Percentiles rank a stretch among this genome's conserved stretches.
These are phyloP conservation scores for Lepidocyrtinus sp. DNA, from an alignment of 2,888 invertebrate genomes.

Conservation along the genomic window DNA sequence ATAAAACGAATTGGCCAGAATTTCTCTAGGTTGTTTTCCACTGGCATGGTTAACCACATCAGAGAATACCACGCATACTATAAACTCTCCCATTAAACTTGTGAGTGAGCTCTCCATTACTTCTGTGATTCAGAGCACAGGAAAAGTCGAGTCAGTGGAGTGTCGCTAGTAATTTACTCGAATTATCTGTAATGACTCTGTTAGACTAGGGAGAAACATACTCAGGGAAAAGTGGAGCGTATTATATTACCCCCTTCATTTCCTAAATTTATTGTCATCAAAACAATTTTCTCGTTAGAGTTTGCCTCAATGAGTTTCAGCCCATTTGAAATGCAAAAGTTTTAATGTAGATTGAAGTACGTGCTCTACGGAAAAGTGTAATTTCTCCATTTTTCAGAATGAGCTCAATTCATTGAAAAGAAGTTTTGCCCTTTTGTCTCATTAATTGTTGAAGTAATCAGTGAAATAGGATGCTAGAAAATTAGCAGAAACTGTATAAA, in stretches of 20 bases:
- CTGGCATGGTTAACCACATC: slow-evolving; percentile 38
- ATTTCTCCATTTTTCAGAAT: background rate
- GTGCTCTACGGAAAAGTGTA: background rate
- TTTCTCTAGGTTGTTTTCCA: slow-evolving; percentile 31
- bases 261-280: slow-evolving; percentile 14
- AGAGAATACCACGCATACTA: background rate
- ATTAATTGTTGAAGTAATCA: slow-evolving; percentile 33
- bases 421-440: slow-evolving; percentile 31
- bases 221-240: background rate
- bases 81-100: slow-evolving; percentile 22
- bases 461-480: slow-evolving; percentile 34
- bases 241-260: slow-evolving; percentile 26
- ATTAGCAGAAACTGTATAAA: slow-evolving; percentile 21
- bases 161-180: slow-evolving; percentile 57
- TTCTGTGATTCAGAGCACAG: slow-evolving; percentile 3
- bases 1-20: slow-evolving; percentile 15
- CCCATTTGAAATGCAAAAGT: background rate
- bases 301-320: slow-evolving; percentile 35
- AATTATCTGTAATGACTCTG: slow-evolving; percentile 56
- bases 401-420: background rate
- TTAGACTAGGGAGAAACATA: slow-evolving; percentile 1
- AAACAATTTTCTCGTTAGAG: slow-evolving; percentile 50
- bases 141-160: slow-evolving; percentile 52
- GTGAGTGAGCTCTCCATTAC: background rate
- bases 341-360: background rate